phyloP scores from a whole-genome alignment of 2,113 vertebrate species.

The Boulengeromyrus knoepffleri region DNA sequence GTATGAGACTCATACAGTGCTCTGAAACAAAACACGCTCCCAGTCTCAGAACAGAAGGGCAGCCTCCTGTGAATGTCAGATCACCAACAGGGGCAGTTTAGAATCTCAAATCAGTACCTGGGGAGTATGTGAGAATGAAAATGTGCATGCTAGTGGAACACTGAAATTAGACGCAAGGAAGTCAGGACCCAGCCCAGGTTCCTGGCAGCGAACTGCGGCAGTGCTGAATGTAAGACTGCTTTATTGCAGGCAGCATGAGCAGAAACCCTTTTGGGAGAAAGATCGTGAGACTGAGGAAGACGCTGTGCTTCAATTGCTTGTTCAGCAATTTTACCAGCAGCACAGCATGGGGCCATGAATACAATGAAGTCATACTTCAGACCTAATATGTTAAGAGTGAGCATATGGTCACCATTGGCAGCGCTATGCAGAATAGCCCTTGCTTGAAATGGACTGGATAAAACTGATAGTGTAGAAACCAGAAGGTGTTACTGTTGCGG shows the following conservation, averaged over 20 bases:
- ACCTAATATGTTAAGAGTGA: conserved; percentile 1
- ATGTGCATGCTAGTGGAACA: not conserved
- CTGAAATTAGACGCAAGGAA: not conserved
- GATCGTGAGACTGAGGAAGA: not conserved
- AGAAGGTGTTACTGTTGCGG: not conserved
- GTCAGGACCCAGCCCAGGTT: not conserved
- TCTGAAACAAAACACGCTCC: not conserved
- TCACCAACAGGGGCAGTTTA: not conserved
- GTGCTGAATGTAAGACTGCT: not conserved
- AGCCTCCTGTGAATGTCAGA: not conserved
- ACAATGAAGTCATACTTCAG: not conserved
- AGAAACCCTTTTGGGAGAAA: not conserved
- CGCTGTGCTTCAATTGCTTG: not conserved
- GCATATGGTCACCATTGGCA: conserved; percentile 13
- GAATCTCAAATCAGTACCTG: conserved; percentile 2
- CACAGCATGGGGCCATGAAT: not conserved
- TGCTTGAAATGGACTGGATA: not conserved
- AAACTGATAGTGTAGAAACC: not conserved
- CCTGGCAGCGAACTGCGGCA: not conserved
- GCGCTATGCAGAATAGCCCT: not conserved
- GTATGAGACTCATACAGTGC: not conserved
- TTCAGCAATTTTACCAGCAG: not conserved
- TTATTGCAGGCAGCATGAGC: not conserved
- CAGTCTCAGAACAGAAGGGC: not conserved
- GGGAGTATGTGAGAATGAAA: not conserved